Base-by-base conservation (phyloP, 2,888 invertebrate genomes). In the Ephialtes manifestator region DNA sequence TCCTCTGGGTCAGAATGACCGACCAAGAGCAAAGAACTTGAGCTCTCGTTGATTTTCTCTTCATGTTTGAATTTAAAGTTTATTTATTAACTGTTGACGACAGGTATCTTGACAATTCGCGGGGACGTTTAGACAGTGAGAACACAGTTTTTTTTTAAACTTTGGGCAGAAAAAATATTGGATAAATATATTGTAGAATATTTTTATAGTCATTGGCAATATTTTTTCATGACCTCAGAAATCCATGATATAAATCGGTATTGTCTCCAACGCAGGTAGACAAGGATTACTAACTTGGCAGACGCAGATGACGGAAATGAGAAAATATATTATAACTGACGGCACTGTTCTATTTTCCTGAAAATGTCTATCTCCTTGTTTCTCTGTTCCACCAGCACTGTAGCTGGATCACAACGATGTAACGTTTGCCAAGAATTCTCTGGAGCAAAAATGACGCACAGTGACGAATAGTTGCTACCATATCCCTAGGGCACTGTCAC, bases 361-460 rank as follows among this genome's bases (percentile, higher is more conserved):
- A 7, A 20, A 67, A 75, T 28, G 55, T 75, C 48, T 43, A 31
- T 74, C 10, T 24, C 39, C 39, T 65, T 43, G n/a, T 48, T 13
- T 60, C 48, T 63, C 70, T 28, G 65, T 53, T 79, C 70, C 63
- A 39, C 48, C 51, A 74, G 72, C 13, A 48, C 24, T 55, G 55
- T 35, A 82, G 51, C 8, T 77, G 81, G 67, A 78, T 87, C 83
- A 75, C 67, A 48, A 35, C 53, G 48, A 18, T 65, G 31, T 53
- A 72, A 76, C 55, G 74, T 53, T 77, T 75, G 81, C 85, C 81
- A 74, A 78, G 78, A 75, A 81, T 85, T 18, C 58, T 70, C 68
- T 20, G 18, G 51, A 28, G 24, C 60, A 63, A 63, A 24, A 74
- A 70, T 8, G 5, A 43, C 48, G 20, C 46, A 18, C 43, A 31